phyloP scores from a whole-genome alignment of 2,888 invertebrate species.

The Cheilosia scutellata region DNA sequence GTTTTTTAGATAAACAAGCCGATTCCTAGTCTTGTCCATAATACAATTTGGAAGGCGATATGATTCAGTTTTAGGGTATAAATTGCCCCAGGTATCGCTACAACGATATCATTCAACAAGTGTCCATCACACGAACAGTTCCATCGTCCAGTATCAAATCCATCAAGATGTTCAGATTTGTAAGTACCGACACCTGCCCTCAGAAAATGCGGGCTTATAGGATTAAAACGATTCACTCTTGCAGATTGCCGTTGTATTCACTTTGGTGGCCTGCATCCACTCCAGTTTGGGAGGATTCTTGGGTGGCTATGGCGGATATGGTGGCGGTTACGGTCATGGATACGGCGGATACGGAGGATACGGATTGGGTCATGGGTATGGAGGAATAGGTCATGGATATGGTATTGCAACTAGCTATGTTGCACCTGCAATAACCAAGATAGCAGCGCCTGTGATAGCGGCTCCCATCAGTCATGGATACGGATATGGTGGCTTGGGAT shows the following conservation, averaged over 20 bases:
- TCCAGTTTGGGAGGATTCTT: conserved; percentile 77
- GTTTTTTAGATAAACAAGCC: conserved; percentile 30
- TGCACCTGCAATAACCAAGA: conserved; percentile 49
- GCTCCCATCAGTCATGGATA: conserved; percentile 77
- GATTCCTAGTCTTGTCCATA: conserved; percentile 53
- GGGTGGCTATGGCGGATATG: conserved; percentile 77
- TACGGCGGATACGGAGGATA: conserved; percentile 74
- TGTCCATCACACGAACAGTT: conserved; percentile 62
- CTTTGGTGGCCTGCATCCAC: conserved; percentile 78
- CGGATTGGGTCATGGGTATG: conserved; percentile 63
- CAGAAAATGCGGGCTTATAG: background rate
- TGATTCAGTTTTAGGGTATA: conserved; percentile 55
- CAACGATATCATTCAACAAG: conserved; percentile 68
- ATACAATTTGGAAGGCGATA: conserved; percentile 25
- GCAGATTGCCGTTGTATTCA: conserved; percentile 78
- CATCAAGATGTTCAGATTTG: conserved; percentile 77
- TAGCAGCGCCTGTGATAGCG: conserved; percentile 61
- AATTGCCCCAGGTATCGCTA: conserved; percentile 38
- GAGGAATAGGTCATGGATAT: conserved; percentile 65
- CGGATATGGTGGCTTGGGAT: conserved; percentile 72
- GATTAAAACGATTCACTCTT: conserved; percentile 4
- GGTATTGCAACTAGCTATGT: conserved; percentile 78
- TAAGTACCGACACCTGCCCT: conserved; percentile 63
- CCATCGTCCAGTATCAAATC: conserved; percentile 43
- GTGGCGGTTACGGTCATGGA: conserved; percentile 71